These are phyloP conservation scores for Erethizon dorsatum DNA, from an alignment of 2,797 vertebrate species.

Conservation along the genomic window DNA sequence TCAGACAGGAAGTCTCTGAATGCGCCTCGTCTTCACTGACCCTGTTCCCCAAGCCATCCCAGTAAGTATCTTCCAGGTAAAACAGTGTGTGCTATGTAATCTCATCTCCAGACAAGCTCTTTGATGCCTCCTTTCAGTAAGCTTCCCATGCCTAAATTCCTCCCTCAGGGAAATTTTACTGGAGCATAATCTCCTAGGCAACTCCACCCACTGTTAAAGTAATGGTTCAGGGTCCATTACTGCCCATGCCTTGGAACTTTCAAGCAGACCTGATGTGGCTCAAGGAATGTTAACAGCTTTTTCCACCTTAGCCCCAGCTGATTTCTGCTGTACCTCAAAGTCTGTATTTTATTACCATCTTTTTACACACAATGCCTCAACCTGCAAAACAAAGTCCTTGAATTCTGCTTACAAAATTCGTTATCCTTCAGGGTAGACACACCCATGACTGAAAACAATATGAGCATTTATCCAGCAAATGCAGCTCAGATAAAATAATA, in stretches of 20 bases:
- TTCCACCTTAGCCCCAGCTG: background rate
- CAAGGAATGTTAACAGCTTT: background rate
- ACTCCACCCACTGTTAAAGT: background rate
- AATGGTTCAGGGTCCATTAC: background rate
- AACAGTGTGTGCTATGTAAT: background rate
- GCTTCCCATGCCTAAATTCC: background rate
- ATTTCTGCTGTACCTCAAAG: constrained; percentile 25
- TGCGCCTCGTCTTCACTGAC: background rate
- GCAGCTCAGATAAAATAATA: constrained; percentile 20
- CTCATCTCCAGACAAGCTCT: constrained; percentile 6
- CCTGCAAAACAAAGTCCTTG: constrained; percentile 38
- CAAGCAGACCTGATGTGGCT: background rate
- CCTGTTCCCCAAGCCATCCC: background rate
- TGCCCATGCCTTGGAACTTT: constrained; percentile 7
- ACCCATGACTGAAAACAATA: constrained; percentile 4
- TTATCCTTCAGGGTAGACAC: background rate
- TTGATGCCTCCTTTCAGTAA: background rate
- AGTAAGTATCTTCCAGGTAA: constrained; percentile 29
- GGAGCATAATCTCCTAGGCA: background rate
- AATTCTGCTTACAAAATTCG: constrained; percentile 42
- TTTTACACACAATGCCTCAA: background rate
- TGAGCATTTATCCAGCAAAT: background rate
- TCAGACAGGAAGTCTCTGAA: background rate
- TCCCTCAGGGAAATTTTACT: background rate
- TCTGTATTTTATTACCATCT: background rate